A percentile compares a stretch with the other conserved stretches of the same genome.
These are phyloP conservation scores for Aethes cnicana DNA, from an alignment of 2,888 invertebrate species.

Conservation along the genomic window DNA sequence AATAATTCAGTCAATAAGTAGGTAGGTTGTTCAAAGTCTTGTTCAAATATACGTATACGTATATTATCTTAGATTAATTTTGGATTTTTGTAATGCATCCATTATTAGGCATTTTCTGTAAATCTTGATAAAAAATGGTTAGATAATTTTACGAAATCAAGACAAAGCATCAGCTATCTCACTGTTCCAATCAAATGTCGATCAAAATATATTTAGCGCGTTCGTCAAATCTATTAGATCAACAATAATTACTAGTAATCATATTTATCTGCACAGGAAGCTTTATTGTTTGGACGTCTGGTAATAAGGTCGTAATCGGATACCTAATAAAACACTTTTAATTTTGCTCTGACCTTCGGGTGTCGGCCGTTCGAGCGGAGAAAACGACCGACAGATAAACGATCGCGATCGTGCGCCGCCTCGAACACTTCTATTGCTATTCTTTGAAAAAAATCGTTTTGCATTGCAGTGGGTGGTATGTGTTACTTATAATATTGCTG, in stretches of 20 bases:
- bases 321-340: slow-evolving; percentile 74
- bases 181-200: too few species aligned
- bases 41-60: too few species aligned
- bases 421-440: slow-evolving; percentile 56
- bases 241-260: slow-evolving; percentile 24
- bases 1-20: too few species aligned
- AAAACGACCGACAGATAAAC: slow-evolving; percentile 77
- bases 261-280: slow-evolving; percentile 50
- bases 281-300: slow-evolving; percentile 51
- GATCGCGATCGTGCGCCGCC: slow-evolving; percentile 67
- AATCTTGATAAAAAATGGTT: too few species aligned
- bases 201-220: neutral
- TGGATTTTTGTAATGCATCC: too few species aligned
- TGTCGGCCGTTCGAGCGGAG: slow-evolving; percentile 72
- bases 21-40: too few species aligned
- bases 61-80: too few species aligned
- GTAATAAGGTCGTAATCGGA: slow-evolving; percentile 76
- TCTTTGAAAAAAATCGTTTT: slow-evolving; percentile 30
- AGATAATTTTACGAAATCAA: too few species aligned
- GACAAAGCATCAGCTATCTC: too few species aligned
- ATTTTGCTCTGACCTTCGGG: slow-evolving; percentile 75
- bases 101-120: too few species aligned
- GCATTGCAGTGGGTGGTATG: neutral
- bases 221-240: slow-evolving; percentile 24
- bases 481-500: too few species aligned